Conservation (phyloP, 2,888 invertebrate genomes). For the Drosophila villosipedis region DNA sequence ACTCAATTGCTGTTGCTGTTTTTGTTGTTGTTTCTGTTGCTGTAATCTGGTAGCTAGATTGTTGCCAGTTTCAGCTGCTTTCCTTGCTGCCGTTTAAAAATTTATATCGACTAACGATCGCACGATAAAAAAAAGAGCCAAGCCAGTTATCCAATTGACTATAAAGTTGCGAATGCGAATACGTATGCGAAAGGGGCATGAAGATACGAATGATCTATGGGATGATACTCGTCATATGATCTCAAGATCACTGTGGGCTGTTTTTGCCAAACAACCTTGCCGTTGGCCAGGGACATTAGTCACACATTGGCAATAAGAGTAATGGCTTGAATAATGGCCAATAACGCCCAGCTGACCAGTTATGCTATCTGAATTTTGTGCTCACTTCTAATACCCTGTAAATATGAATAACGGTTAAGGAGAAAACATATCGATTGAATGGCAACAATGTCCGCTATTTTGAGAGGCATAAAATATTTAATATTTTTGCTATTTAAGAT, state of each 20-base stretch:
- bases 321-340: conserved; percentile 57
- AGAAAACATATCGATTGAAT: not conserved
- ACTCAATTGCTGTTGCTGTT: conserved; percentile 71
- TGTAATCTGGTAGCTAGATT: conserved; percentile 53
- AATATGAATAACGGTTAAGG: not conserved
- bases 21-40: conserved; percentile 25
- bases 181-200: conserved; percentile 11
- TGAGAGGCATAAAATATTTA: not conserved
- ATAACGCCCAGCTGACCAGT: conserved; percentile 46
- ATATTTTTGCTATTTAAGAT: not conserved
- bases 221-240: conserved; percentile 22
- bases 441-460: no score
- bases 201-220: conserved; percentile 43
- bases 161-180: conserved; percentile 22
- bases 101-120: conserved; percentile 56
- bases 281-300: conserved; percentile 55
- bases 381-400: conserved; percentile 33
- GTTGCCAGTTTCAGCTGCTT: conserved; percentile 41
- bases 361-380: conserved; percentile 5
- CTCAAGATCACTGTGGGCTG: conserved; percentile 32
- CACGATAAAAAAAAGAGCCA: conserved; percentile 32
- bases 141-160: conserved; percentile 57
- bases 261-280: conserved; percentile 55
- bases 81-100: conserved; percentile 49
- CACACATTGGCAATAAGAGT: conserved; percentile 39